Conservation (phyloP, 2,888 invertebrate species). For the Salpingus planirostris region DNA sequence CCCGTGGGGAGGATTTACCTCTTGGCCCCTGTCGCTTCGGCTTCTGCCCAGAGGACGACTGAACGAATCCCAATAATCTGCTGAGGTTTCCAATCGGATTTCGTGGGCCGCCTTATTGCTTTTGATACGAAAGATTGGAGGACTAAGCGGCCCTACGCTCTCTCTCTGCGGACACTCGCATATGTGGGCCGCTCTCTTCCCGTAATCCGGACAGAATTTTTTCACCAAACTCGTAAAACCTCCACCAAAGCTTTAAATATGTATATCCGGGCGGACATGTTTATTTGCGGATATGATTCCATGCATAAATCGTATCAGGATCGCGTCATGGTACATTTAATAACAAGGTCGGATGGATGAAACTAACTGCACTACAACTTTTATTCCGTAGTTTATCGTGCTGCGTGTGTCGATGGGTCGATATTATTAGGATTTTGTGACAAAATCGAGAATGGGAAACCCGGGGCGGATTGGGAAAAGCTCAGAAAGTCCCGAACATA, state of each 20-base stretch:
- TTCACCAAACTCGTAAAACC: no score
- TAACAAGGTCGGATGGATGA: neutral
- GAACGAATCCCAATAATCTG: conserved; percentile 36
- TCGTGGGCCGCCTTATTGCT: conserved; percentile 33
- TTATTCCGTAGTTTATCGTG: no score
- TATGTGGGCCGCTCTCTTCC: conserved; percentile 12
- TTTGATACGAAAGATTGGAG: conserved; percentile 28
- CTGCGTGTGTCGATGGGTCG: no score
- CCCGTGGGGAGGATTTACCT: conserved; percentile 30
- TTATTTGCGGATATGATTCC: neutral
- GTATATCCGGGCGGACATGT: no score
- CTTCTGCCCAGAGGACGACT: conserved; percentile 26
- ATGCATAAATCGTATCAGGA: neutral
- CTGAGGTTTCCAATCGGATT: conserved; percentile 37
- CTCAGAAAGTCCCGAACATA: conserved; percentile 6
- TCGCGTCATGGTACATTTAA: conserved; percentile 1
- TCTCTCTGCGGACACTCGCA: conserved; percentile 18
- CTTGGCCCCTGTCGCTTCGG: conserved; percentile 23
- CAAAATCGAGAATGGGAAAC: no score
- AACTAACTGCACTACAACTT: no score
- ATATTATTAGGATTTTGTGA: no score
- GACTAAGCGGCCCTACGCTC: conserved; percentile 21
- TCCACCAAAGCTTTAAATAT: no score
- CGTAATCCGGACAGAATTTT: no score
- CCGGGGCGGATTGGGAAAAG: conserved; percentile 3